phyloP scores from a whole-genome alignment of 2,797 vertebrate genomes.

The Coregonus ussuriensis region DNA sequence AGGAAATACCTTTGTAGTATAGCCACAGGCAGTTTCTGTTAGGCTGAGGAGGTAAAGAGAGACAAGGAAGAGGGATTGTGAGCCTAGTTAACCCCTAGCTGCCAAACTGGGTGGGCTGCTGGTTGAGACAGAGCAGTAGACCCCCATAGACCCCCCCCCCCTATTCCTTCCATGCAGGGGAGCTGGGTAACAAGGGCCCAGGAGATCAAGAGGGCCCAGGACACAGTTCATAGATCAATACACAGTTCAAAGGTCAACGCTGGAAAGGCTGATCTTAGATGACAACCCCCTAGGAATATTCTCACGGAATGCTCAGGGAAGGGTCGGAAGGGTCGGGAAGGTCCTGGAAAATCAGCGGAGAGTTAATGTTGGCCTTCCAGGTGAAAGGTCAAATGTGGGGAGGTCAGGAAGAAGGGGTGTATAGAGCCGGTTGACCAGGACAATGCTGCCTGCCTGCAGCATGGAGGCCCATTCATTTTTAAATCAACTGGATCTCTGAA shows the following conservation, averaged over 20 bases:
- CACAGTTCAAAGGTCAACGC: constrained; percentile 10
- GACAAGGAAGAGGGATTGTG: background rate
- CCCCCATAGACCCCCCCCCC: background rate
- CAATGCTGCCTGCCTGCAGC: background rate
- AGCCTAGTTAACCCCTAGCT: background rate
- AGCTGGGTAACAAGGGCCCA: constrained; percentile 5
- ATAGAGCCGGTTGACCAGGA: background rate
- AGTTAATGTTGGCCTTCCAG: constrained; percentile 17
- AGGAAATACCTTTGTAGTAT: constrained; percentile 8
- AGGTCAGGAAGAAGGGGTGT: background rate
- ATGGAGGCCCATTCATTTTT: background rate
- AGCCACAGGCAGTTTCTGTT: constrained; percentile 10
- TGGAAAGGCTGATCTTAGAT: constrained; percentile 8
- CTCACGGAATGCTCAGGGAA: background rate
- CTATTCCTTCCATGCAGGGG: constrained; percentile 6
- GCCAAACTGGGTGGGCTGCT: constrained; percentile 11
- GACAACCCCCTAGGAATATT: constrained; percentile 11
- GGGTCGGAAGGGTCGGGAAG: too few relatives aligned
- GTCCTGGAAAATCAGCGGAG: constrained; percentile 1
- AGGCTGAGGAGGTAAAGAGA: constrained; percentile 5
- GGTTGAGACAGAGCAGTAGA: constrained; percentile 5
- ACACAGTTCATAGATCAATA: constrained; percentile 10
- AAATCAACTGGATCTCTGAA: constrained; percentile 6
- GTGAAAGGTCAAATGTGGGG: background rate
- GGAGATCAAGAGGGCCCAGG: background rate